Base-by-base conservation (phyloP, 2,113 vertebrate genomes). In the Amazona vittata region DNA sequence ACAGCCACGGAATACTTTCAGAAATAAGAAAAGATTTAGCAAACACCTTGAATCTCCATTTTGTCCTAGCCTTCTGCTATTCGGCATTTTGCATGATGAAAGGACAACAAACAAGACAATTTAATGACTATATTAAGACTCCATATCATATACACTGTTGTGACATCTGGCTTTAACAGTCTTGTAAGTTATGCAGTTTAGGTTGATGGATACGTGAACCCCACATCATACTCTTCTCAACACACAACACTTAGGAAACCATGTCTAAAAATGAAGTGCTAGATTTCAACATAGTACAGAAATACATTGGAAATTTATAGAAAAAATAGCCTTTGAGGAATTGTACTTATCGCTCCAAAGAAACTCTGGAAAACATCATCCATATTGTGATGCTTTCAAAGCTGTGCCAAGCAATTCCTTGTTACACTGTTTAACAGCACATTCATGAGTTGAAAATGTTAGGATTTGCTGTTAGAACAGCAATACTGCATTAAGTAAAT, bases 11-110 rank as follows among this genome's bases (percentile, higher is more conserved):
- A 83, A 62, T 35, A 92, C 14, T 90, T 89, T 65, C 76, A 93
- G 91, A 95, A 84, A 76, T 16, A 83, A 57, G 60, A 89, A 84
- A 96, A 86, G 39, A 92, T 93, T 89, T 71, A 87, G 83, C 86
- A 92, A 94, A 97, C 92, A 97, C 93, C 89, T 97, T 95, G 93
- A 97, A 94, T 93, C 76, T 94, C 95, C 93, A 94, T 90, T 96
- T 97, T 96, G 92, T 96, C 90, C 93, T 94, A 97, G 94, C 63
- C 90, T 94, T 97, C 95, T 95, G 92, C 74, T 94, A 93, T 81
- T 96, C 7, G 1, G 87, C 55, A 97, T 94, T 94, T 96, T 59
- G 94, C 93, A 93, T 81, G 83, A 78, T 79, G 50, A 91, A 96
- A 97, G 70, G 83, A 96, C 74, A 97, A 94, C 78, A 96, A 86